Evolutionary conservation across 2,888 invertebrate species (phyloP), one percentile per base, ranked within the genome.

Genomic region (Boloria euphrosyne): DNA sequence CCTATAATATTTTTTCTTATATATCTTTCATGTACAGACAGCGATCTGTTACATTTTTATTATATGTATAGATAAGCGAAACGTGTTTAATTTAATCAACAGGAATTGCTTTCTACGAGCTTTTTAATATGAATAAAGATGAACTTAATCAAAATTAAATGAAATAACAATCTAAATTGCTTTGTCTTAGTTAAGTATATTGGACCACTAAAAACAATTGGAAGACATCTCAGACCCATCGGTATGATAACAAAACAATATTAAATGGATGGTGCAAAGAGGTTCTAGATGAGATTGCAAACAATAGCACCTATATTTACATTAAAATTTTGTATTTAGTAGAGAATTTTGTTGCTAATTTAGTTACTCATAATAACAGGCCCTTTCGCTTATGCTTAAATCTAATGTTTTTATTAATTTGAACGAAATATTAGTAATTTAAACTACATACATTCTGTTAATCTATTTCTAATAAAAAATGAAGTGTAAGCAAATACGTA

Each of bases 61-160:
- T n/a, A n/a, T n/a, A n/a, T n/a, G n/a, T n/a, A n/a, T n/a, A n/a
- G n/a, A n/a, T 62, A 73, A 72, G 67, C 68, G 72, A 71, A 72
- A 57, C 53, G 64, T 70, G 66, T 54, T 63, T 68, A 73, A 74
- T 75, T 73, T 70, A 71, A 69, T 68, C 47, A 67, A 66, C 71
- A 69, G 68, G 71, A 65, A 70, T 72, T 63, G 68, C 67, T 54
- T 46, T 61, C 64, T 67, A 63, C 69, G 62, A 68, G 58, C 72
- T 74, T 74, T 78, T 77, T 77, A 75, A 76, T 72, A 67, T 71
- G 62, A 73, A 75, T 76, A 75, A 79, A 78, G 75, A 78, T 77
- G 76, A 80, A 81, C 79, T 79, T 77, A 78, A 83, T 82, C 77
- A 79, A 81, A 81, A 76, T 79, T 78, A 76, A 78, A 80, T 76